Evolutionary conservation across 92 coral and sea anemone genomes (phyloP).

Genomic region (Epizoanthus stellaris): DNA sequence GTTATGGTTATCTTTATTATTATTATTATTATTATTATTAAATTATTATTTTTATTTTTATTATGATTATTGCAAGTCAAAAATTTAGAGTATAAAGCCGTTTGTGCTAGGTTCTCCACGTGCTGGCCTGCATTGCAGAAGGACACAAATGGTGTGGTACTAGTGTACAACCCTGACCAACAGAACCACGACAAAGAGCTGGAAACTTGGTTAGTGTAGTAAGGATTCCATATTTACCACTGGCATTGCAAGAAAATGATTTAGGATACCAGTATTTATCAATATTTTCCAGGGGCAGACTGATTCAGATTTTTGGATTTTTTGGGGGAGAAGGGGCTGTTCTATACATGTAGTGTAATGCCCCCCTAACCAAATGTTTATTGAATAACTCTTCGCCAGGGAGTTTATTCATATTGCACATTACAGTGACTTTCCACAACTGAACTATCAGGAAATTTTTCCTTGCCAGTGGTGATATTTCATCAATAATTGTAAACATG

Average conservation of each 20-base stretch:
- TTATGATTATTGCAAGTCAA: background rate
- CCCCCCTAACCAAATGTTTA: no score
- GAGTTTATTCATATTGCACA: no score
- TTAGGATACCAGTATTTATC: background rate
- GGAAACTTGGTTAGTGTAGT: slow-evolving; percentile 83
- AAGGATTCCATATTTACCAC: background rate
- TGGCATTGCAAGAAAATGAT: background rate
- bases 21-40: no score
- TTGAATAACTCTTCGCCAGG: no score
- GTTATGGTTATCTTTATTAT: no score
- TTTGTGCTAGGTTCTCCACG: slow-evolving; percentile 80
- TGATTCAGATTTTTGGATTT: no score
- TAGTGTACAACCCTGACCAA: slow-evolving; percentile 95
- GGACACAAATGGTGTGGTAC: slow-evolving; percentile 91
- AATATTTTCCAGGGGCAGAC: background rate
- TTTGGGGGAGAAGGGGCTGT: no score
- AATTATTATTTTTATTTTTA: background rate
- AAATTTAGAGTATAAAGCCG: background rate
- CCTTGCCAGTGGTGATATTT: no score
- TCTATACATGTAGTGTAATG: no score
- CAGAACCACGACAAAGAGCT: slow-evolving; percentile 92
- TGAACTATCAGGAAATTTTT: no score
- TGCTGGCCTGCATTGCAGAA: slow-evolving; percentile 99
- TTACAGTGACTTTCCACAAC: no score
- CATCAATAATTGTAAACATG: no score